Evolutionary conservation across 2,797 vertebrate species (phyloP).

Genomic region (Cacajao melanocephalus): DNA sequence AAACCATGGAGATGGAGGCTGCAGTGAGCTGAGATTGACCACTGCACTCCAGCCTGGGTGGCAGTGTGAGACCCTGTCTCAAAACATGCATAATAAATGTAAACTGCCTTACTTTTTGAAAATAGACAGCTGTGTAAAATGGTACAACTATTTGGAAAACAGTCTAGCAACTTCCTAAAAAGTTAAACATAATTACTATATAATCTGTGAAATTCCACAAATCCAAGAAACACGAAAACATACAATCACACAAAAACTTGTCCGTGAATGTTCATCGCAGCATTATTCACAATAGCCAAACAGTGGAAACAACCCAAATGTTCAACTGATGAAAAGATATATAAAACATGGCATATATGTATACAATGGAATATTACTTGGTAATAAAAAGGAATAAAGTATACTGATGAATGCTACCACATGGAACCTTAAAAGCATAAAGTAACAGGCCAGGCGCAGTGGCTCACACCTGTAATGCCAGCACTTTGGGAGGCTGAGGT

Average conservation of each 20-base stretch:
- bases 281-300: background rate
- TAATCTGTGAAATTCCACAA: conserved; percentile 6
- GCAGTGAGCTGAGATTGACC: too few species aligned
- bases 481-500: too few species aligned
- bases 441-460: background rate
- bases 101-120: background rate
- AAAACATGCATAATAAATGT: conserved; percentile 37
- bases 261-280: background rate
- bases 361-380: background rate
- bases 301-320: background rate
- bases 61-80: background rate
- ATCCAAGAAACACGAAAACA: conserved; percentile 10
- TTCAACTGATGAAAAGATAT: background rate
- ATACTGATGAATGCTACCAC: background rate
- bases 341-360: background rate
- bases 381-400: background rate
- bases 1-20: too few species aligned
- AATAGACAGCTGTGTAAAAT: background rate
- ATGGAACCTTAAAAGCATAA: conserved; percentile 17
- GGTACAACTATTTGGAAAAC: background rate
- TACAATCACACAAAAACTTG: background rate
- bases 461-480: too few species aligned
- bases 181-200: background rate
- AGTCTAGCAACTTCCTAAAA: background rate
- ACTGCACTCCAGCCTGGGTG: too few species aligned